These are phyloP conservation scores for Danionella cerebrum DNA, from an alignment of 2,113 vertebrate genomes.

Conservation along the genomic window DNA sequence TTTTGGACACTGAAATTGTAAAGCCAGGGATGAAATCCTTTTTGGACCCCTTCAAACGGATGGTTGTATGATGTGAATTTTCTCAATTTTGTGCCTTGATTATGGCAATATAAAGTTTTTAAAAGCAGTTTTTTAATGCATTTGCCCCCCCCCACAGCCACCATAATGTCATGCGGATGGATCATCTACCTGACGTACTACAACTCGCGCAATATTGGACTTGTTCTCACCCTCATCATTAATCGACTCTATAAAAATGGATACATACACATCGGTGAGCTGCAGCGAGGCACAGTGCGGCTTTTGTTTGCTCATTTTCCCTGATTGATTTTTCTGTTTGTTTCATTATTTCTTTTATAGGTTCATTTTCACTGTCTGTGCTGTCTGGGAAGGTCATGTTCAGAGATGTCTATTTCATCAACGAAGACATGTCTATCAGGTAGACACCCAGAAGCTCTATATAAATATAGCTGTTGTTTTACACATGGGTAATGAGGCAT, in stretches of 20 bases:
- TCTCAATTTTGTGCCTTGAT: too few relatives aligned
- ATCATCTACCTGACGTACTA: constrained; percentile 99
- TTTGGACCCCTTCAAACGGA: too few relatives aligned
- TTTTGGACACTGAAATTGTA: too few relatives aligned
- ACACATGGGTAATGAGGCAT: too few relatives aligned
- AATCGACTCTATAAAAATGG: constrained; percentile 95
- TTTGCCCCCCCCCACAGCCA: constrained; percentile 69
- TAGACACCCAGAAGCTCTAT: constrained; percentile 58
- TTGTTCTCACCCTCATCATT: constrained; percentile 91
- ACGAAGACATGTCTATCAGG: constrained; percentile 97
- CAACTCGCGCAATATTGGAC: constrained; percentile 96
- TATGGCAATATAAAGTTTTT: background rate
- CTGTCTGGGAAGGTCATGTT: constrained; percentile 98
- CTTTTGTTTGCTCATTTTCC: background rate
- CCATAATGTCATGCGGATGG: constrained; percentile 98
- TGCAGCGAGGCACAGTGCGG: background rate
- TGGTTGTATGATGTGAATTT: too few relatives aligned
- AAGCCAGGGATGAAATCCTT: too few relatives aligned
- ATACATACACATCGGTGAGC: constrained; percentile 96
- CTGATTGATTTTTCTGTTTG: background rate
- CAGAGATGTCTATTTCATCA: constrained; percentile 95
- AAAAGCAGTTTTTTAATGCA: constrained; percentile 15
- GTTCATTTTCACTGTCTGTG: constrained; percentile 96
- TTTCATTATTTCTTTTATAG: constrained; percentile 51
- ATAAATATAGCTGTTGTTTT: background rate